phyloP scores from a whole-genome alignment of 2,797 vertebrate species.

The Cyprinella venusta region DNA sequence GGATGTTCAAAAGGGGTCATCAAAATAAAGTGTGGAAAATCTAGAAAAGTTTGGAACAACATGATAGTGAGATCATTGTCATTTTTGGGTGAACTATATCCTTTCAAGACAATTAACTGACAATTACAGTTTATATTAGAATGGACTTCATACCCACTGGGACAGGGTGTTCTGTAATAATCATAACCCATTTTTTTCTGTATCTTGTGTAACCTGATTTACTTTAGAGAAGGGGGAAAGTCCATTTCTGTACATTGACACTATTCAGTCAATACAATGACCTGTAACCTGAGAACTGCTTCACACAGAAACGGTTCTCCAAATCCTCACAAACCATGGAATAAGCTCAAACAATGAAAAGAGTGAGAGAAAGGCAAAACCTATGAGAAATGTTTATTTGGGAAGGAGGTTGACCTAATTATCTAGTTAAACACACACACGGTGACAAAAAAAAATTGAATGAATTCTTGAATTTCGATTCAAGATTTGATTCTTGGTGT shows the following conservation, averaged over 20 bases:
- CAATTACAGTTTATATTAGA: conserved; percentile 5
- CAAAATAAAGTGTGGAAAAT: too few species aligned
- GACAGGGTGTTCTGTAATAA: conserved; percentile 47
- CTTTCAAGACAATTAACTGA: not conserved
- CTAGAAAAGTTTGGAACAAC: not conserved
- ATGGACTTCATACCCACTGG: conserved; percentile 35
- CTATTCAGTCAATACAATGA: conserved; percentile 69
- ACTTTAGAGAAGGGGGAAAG: conserved; percentile 50
- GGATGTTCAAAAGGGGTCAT: too few species aligned
- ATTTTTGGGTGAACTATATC: not conserved
- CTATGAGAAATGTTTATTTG: conserved; percentile 73
- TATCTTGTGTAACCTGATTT: conserved; percentile 52
- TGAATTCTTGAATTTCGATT: conserved; percentile 51
- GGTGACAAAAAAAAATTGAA: conserved; percentile 56
- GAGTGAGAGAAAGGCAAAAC: conserved; percentile 73
- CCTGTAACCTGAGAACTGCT: conserved; percentile 66
- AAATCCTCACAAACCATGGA: conserved; percentile 57
- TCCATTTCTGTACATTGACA: conserved; percentile 60
- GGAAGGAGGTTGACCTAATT: conserved; percentile 63
- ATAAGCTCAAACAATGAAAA: conserved; percentile 72
- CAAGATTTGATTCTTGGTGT: not conserved
- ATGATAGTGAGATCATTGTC: not conserved
- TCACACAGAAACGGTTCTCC: conserved; percentile 61
- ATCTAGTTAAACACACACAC: conserved; percentile 19
- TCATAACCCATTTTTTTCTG: conserved; percentile 39